Evolutionary conservation across 2,888 invertebrate genomes (phyloP).

Genomic region (Nowickia ferox): DNA sequence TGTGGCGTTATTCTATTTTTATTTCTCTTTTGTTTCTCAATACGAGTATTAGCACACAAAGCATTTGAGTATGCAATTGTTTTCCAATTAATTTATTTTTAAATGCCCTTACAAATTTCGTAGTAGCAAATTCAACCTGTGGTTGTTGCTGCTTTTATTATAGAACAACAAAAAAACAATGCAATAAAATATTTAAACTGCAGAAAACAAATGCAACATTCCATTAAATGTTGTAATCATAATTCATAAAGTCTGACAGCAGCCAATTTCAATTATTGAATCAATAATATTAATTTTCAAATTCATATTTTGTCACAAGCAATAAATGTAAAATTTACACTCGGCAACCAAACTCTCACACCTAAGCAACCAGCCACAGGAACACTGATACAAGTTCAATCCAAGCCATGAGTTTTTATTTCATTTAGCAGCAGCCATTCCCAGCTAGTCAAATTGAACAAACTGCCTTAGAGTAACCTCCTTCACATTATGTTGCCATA

Average conservation of each 20-base stretch:
- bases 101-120: slow-evolving; percentile 75
- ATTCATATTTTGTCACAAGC: slow-evolving; percentile 83
- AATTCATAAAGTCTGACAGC: slow-evolving; percentile 75
- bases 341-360: slow-evolving; percentile 67
- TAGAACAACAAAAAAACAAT: slow-evolving; percentile 17
- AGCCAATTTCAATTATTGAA: slow-evolving; percentile 83
- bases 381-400: not conserved
- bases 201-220: slow-evolving; percentile 51
- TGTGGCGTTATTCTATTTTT: not conserved
- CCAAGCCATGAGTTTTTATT: not conserved
- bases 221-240: slow-evolving; percentile 57
- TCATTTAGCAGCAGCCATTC: slow-evolving; percentile 11
- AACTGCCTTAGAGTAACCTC: slow-evolving; percentile 45
- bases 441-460: slow-evolving; percentile 18
- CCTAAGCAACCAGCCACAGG: not conserved
- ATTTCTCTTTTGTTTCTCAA: not conserved
- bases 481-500: slow-evolving; percentile 39
- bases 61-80: not conserved
- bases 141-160: not conserved
- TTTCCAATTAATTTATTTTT: not conserved
- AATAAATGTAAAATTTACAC: slow-evolving; percentile 81
- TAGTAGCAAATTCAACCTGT: not conserved
- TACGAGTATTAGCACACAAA: not conserved
- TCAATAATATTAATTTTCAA: slow-evolving; percentile 83
- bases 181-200: slow-evolving; percentile 25